These are phyloP conservation scores for Henricia sp. DNA, from an alignment of 53 echinoderm and acorn worm genomes.

Conservation along the genomic window DNA sequence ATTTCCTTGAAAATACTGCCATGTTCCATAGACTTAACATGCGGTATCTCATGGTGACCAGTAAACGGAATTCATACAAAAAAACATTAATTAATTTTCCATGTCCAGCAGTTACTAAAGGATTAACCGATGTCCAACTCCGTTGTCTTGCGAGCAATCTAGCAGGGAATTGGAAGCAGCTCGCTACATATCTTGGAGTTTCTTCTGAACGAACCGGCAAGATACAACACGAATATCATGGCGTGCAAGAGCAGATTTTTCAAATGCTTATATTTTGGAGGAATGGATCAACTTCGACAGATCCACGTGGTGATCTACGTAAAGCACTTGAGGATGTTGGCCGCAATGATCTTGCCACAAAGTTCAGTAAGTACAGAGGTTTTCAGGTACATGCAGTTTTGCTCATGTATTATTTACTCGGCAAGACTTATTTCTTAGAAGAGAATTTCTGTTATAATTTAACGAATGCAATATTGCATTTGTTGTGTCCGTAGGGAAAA, in stretches of 20 bases:
- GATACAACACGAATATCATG: not conserved
- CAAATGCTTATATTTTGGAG: slow-evolving; percentile 25
- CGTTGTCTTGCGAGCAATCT: slow-evolving; percentile 1
- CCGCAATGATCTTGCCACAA: not conserved
- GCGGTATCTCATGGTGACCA: no score
- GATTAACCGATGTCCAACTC: not conserved
- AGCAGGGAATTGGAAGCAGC: slow-evolving; percentile 3
- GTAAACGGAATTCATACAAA: no score
- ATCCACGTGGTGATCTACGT: not conserved
- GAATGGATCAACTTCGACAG: not conserved
- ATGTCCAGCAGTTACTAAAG: not conserved
- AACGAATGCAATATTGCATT: no score
- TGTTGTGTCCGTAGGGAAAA: no score
- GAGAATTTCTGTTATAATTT: no score
- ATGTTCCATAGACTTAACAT: not conserved
- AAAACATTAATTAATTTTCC: not conserved
- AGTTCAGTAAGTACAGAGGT: not conserved
- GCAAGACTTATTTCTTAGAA: no score
- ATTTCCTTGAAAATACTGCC: not conserved
- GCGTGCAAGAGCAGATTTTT: slow-evolving; percentile 2
- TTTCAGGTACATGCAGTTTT: not conserved
- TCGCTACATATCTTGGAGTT: not conserved
- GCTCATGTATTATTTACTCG: not conserved
- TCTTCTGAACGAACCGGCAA: not conserved
- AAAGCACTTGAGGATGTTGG: not conserved